phyloP scores from a whole-genome alignment of 2,113 vertebrate species.

The Scortum barcoo region DNA sequence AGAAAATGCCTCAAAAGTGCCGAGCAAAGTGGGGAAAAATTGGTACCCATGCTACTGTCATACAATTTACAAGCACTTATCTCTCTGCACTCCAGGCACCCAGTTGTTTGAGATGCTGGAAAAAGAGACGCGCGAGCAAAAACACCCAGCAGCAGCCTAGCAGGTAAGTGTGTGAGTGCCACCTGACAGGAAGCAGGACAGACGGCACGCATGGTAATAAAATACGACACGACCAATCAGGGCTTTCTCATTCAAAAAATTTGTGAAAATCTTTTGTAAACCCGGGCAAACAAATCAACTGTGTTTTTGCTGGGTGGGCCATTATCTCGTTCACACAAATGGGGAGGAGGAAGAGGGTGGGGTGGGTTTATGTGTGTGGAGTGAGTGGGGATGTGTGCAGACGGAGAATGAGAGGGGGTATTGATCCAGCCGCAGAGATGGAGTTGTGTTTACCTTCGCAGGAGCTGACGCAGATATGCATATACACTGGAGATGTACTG shows the following conservation, averaged over 20 bases:
- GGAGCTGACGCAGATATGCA: conserved; percentile 53
- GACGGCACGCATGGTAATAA: background rate
- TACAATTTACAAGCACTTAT: conserved; percentile 26
- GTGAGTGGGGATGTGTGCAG: conserved; percentile 18
- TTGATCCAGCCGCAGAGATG: conserved; percentile 54
- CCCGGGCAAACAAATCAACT: background rate
- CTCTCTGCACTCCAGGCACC: background rate
- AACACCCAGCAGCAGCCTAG: background rate
- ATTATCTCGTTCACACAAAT: conserved; percentile 19
- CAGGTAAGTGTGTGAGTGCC: conserved; percentile 7
- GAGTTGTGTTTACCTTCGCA: conserved; percentile 63
- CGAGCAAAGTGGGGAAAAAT: conserved; percentile 33
- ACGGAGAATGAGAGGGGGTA: conserved; percentile 44
- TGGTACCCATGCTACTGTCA: conserved; percentile 7
- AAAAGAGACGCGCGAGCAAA: background rate
- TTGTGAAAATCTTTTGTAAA: background rate
- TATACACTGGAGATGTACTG: conserved; percentile 46
- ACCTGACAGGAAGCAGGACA: background rate
- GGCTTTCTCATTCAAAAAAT: background rate
- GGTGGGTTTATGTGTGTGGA: no score
- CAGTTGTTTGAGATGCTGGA: conserved; percentile 15
- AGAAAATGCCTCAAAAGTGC: conserved; percentile 9
- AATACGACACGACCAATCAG: background rate
- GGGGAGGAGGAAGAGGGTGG: no score
- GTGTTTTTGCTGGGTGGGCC: background rate